These are phyloP conservation scores for Phaethon lepturus DNA, from an alignment of 2,113 vertebrate genomes.

Conservation along the genomic window DNA sequence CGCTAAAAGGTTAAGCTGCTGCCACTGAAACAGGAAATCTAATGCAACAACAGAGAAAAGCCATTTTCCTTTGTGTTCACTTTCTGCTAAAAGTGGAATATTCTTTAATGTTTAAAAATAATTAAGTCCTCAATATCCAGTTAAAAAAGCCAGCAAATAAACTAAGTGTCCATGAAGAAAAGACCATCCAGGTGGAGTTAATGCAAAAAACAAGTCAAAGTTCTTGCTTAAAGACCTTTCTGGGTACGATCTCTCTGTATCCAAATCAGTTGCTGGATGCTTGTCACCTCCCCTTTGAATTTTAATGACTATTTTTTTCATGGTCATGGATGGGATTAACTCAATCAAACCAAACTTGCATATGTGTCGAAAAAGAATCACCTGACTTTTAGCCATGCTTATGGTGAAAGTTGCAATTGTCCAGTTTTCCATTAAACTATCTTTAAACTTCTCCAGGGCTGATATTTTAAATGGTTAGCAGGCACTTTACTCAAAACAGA, in stretches of 20 bases:
- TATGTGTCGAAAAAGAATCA: neutral
- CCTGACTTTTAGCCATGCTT: neutral
- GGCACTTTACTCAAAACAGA: neutral
- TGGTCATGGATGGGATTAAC: neutral
- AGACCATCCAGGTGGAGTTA: neutral
- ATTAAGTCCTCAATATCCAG: neutral
- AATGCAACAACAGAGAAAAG: neutral
- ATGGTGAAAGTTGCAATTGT: neutral
- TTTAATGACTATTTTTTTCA: neutral
- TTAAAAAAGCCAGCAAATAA: neutral
- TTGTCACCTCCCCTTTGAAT: neutral
- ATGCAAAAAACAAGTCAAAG: neutral
- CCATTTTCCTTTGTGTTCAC: neutral
- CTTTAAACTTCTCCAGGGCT: neutral
- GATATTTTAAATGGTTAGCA: neutral
- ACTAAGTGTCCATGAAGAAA: neutral
- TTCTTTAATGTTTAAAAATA: neutral
- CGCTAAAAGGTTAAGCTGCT: neutral
- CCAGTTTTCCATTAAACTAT: neutral
- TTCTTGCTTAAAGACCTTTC: neutral
- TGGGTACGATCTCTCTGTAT: neutral
- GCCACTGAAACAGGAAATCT: constrained; percentile 6
- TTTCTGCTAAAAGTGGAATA: neutral
- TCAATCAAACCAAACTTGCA: neutral
- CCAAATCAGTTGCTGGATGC: neutral